Evolutionary conservation across 2,797 vertebrate species (phyloP).

Genomic region (Hozukius guyotensis): DNA sequence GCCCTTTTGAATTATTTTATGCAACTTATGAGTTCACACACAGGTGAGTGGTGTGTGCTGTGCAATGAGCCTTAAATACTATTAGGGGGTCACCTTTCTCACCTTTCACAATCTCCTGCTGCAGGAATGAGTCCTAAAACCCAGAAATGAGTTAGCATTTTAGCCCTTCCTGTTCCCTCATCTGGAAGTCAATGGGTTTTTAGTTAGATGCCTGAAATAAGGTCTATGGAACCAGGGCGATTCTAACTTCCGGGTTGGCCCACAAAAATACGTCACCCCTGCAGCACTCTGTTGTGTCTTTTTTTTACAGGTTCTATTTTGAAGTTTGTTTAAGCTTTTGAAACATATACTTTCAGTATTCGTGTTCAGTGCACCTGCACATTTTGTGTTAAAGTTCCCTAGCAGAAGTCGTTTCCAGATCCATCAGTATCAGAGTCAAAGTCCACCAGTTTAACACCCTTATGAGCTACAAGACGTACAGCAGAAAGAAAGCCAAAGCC

Average conservation of each 20-base stretch:
- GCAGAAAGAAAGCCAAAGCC: neutral
- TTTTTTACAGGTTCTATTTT: neutral
- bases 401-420: neutral
- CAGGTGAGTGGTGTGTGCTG: neutral
- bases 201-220: too few species aligned
- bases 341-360: neutral
- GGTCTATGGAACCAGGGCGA: too few species aligned
- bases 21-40: neutral
- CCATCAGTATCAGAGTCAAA: neutral
- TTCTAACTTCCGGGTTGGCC: too few species aligned
- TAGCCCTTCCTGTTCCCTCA: too few species aligned
- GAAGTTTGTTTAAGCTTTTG: neutral
- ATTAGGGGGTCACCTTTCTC: neutral
- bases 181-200: too few species aligned
- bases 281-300: too few species aligned
- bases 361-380: neutral
- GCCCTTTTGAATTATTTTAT: neutral
- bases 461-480: neutral
- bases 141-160: too few species aligned
- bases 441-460: neutral
- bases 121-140: too few species aligned
- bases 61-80: neutral
- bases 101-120: neutral
- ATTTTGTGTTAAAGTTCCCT: neutral
- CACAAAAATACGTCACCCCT: too few species aligned